Conservation (phyloP, 2,113 vertebrate species). For the Vulpes ferrilata region DNA sequence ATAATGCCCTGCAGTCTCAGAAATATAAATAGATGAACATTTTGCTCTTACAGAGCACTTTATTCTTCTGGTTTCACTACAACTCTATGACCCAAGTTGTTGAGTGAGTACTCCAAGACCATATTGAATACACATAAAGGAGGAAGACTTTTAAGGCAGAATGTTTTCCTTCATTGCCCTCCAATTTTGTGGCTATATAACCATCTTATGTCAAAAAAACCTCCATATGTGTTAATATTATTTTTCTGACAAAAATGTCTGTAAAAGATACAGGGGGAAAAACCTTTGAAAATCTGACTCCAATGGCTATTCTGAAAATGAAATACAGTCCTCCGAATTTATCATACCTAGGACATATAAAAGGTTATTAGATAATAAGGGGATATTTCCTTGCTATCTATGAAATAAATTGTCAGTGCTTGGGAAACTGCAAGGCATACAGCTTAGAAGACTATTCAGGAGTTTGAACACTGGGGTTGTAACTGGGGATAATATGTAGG, state of each 20-base stretch:
- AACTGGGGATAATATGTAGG: slow-evolving; percentile 10
- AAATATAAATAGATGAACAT: slow-evolving; percentile 44
- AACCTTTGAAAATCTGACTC: slow-evolving; percentile 45
- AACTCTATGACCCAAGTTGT: background rate
- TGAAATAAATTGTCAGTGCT: slow-evolving; percentile 11
- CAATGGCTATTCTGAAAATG: slow-evolving; percentile 24
- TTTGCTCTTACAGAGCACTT: slow-evolving; percentile 37
- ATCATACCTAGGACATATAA: background rate
- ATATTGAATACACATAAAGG: background rate
- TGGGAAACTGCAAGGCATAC: background rate
- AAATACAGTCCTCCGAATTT: slow-evolving; percentile 23
- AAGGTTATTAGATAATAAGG: slow-evolving; percentile 3
- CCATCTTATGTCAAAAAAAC: background rate
- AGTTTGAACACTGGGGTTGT: slow-evolving; percentile 34
- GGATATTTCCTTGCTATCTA: slow-evolving; percentile 52
- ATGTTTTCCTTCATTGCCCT: background rate
- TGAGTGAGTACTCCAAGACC: background rate
- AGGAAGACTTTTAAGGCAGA: background rate
- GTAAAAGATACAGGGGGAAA: background rate
- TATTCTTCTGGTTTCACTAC: background rate
- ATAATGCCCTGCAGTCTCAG: background rate
- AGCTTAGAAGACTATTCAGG: background rate
- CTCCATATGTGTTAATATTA: background rate
- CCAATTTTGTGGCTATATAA: background rate
- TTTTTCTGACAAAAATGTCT: slow-evolving; percentile 45